Conservation (phyloP, 2,888 invertebrate species). For the Hirtodrosophila duncani region DNA sequence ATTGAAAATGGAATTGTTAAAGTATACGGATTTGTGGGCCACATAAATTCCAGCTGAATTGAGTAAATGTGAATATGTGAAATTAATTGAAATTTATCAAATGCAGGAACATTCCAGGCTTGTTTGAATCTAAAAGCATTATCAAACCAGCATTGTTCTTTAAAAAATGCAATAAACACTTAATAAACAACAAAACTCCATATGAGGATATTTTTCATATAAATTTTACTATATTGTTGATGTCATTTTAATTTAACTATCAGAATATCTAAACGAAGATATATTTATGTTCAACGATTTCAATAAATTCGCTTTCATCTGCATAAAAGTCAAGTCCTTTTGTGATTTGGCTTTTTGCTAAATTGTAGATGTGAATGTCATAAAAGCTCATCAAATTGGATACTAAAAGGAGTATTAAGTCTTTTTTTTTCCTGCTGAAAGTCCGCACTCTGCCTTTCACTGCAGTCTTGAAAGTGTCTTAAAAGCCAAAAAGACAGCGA, state of each 20-base stretch:
- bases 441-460: constrained; percentile 42
- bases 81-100: not conserved
- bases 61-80: constrained; percentile 2
- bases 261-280: constrained; percentile 26
- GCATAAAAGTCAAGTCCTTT: constrained; percentile 40
- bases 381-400: constrained; percentile 41
- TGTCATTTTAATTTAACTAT: constrained; percentile 18
- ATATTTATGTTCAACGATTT: constrained; percentile 47
- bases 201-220: too few species aligned
- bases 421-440: constrained; percentile 37
- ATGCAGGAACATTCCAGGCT: too few species aligned
- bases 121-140: too few species aligned
- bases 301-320: constrained; percentile 57
- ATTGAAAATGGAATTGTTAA: constrained; percentile 54
- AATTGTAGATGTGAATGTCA: constrained; percentile 59
- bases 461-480: constrained; percentile 40
- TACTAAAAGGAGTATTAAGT: constrained; percentile 58
- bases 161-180: too few species aligned
- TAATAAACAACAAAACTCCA: too few species aligned
- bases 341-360: constrained; percentile 33
- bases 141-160: too few species aligned
- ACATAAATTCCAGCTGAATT: constrained; percentile 14
- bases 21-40: constrained; percentile 16
- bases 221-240: too few species aligned
- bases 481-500: constrained; percentile 32